These are phyloP conservation scores for Acronicta psi DNA, from an alignment of 2,888 invertebrate species.

Conservation along the genomic window DNA sequence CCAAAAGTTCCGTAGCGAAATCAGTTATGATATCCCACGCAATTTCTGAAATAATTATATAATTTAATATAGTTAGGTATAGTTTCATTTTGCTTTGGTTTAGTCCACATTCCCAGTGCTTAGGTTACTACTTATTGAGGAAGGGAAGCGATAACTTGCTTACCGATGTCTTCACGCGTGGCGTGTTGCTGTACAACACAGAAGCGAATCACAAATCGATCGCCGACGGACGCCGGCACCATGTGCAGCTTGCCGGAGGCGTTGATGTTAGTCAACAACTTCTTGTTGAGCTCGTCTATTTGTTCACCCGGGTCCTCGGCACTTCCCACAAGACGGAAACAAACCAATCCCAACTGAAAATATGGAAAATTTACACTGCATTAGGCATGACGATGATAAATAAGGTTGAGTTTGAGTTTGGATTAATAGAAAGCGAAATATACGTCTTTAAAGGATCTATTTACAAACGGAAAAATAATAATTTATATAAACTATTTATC, in stretches of 20 bases:
- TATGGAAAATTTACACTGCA: constrained; percentile 5
- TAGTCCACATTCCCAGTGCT: no score
- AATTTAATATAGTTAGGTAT: no score
- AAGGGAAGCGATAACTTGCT: no score
- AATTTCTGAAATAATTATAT: constrained; percentile 87
- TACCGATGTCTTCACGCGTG: constrained; percentile 94
- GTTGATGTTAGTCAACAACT: constrained; percentile 96
- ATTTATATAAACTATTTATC: no score
- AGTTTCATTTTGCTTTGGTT: no score
- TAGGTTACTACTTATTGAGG: no score
- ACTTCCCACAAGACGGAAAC: constrained; percentile 95
- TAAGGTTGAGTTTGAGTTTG: no score
- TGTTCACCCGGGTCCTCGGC: constrained; percentile 77
- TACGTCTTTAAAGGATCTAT: no score
- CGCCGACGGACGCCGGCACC: constrained; percentile 97
- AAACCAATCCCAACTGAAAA: constrained; percentile 95
- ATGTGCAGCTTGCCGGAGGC: constrained; percentile 98
- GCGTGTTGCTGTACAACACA: constrained; percentile 98
- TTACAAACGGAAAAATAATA: no score
- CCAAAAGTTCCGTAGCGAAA: constrained; percentile 93
- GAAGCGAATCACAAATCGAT: constrained; percentile 97
- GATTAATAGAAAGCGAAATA: no score
- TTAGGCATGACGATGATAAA: no score
- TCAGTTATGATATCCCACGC: constrained; percentile 96
- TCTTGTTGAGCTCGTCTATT: constrained; percentile 94